Evolutionary conservation across 1,140 invertebrate species (phyloP).

Genomic region (Hylaeus anthracinus): DNA sequence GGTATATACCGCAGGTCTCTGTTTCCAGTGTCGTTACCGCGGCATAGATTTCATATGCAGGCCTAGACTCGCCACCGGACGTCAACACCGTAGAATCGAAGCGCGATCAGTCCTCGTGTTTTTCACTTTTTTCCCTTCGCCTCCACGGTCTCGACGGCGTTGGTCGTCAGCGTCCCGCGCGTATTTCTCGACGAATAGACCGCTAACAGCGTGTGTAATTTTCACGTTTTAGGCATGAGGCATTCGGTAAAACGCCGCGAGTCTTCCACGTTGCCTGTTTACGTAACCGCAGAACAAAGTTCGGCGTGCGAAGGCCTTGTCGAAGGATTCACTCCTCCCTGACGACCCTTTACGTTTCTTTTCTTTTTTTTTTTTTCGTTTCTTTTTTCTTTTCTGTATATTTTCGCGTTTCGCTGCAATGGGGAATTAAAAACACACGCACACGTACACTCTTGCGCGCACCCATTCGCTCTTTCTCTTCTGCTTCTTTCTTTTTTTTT

Average conservation of each 20-base stretch:
- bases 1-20: background rate
- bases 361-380: background rate
- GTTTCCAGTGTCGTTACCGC: conserved; percentile 39
- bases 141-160: background rate
- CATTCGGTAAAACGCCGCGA: conserved; percentile 60
- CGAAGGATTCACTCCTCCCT: conserved; percentile 34
- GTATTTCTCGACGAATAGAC: conserved; percentile 20
- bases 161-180: conserved; percentile 24
- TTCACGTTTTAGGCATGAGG: conserved; percentile 42
- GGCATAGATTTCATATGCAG: conserved; percentile 10
- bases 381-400: background rate
- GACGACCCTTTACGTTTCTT: background rate
- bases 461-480: background rate
- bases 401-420: too few species aligned
- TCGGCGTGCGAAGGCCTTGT: conserved; percentile 49
- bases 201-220: conserved; percentile 41
- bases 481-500: background rate
- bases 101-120: background rate
- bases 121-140: background rate
- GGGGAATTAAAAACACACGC: background rate
- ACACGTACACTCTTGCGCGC: too few species aligned
- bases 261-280: conserved; percentile 66
- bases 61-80: conserved; percentile 6
- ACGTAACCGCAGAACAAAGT: conserved; percentile 42
- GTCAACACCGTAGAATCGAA: conserved; percentile 15